Percentiles rank a stretch among this genome's conserved stretches.
These are phyloP conservation scores for Sthenelais limicola DNA, from an alignment of 2,888 invertebrate genomes.

Conservation along the genomic window DNA sequence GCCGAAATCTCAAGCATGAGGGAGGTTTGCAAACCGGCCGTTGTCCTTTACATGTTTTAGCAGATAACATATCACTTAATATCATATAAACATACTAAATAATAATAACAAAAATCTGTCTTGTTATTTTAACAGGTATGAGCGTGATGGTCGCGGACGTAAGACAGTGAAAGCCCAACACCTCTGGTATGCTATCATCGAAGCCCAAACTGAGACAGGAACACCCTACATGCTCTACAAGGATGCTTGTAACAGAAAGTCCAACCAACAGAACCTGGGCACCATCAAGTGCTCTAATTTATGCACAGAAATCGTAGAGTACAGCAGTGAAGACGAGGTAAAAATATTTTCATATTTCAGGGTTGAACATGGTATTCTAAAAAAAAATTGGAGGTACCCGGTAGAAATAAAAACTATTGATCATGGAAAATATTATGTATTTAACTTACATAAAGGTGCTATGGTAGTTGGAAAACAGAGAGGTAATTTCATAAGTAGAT, in stretches of 20 bases:
- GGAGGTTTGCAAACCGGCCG: too few relatives aligned
- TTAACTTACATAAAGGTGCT: too few relatives aligned
- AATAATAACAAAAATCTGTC: background rate
- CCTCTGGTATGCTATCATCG: constrained; percentile 93
- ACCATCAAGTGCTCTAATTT: constrained; percentile 98
- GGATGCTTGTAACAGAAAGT: constrained; percentile 96
- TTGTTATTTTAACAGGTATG: constrained; percentile 78
- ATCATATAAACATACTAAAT: background rate
- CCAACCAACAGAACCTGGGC: constrained; percentile 97
- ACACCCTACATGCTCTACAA: constrained; percentile 90
- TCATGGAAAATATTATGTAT: too few relatives aligned
- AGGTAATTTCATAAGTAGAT: too few relatives aligned
- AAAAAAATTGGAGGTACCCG: too few relatives aligned
- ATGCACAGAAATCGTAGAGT: constrained; percentile 98
- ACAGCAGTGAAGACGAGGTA: constrained; percentile 89
- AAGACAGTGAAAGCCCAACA: constrained; percentile 82
- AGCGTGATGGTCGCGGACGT: constrained; percentile 75
- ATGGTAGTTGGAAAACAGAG: too few relatives aligned
- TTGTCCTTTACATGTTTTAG: too few relatives aligned
- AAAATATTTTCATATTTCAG: too few relatives aligned
- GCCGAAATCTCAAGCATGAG: too few relatives aligned
- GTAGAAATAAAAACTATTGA: too few relatives aligned
- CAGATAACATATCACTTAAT: background rate
- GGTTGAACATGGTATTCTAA: too few relatives aligned
- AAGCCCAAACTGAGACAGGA: constrained; percentile 97